phyloP scores from a whole-genome alignment of 2,797 vertebrate species.

The Austrolebias charrua region DNA sequence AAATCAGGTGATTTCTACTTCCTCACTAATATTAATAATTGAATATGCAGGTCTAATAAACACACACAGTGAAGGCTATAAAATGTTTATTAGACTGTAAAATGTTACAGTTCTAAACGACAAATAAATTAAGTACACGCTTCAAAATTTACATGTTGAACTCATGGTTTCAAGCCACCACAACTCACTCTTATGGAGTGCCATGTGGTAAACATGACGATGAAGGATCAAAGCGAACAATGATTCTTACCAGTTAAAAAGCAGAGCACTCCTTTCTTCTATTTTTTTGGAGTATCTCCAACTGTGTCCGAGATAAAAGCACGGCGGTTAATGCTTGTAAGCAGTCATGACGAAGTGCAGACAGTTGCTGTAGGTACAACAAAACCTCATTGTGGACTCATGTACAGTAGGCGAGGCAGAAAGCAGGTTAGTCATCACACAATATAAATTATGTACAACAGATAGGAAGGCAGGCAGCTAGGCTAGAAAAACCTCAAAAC shows the following conservation, averaged over 20 bases:
- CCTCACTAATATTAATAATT: too few relatives aligned
- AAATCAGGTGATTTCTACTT: too few relatives aligned
- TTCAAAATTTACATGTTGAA: constrained; percentile 48
- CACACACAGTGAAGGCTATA: constrained; percentile 33
- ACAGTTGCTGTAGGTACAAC: constrained; percentile 66
- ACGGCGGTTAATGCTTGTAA: constrained; percentile 42
- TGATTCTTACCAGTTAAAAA: constrained; percentile 7
- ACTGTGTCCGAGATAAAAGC: constrained; percentile 44
- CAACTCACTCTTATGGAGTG: constrained; percentile 18
- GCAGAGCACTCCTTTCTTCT: neutral
- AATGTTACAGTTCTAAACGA: constrained; percentile 57
- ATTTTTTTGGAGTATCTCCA: constrained; percentile 7
- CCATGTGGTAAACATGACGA: neutral
- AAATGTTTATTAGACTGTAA: constrained; percentile 71
- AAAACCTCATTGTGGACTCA: constrained; percentile 23
- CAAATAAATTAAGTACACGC: constrained; percentile 72
- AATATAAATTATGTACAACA: constrained; percentile 47
- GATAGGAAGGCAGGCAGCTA: constrained; percentile 23
- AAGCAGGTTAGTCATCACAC: constrained; percentile 53
- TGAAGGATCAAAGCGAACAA: neutral
- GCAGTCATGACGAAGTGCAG: constrained; percentile 47
- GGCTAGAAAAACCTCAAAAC: neutral
- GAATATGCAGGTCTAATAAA: neutral
- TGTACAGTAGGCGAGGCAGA: constrained; percentile 58
- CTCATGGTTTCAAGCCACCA: constrained; percentile 26